Percentiles rank a stretch among this genome's conserved stretches.
Evolutionary conservation across 2,113 vertebrate species (phyloP).

Genomic region (Notothenia rossii): DNA sequence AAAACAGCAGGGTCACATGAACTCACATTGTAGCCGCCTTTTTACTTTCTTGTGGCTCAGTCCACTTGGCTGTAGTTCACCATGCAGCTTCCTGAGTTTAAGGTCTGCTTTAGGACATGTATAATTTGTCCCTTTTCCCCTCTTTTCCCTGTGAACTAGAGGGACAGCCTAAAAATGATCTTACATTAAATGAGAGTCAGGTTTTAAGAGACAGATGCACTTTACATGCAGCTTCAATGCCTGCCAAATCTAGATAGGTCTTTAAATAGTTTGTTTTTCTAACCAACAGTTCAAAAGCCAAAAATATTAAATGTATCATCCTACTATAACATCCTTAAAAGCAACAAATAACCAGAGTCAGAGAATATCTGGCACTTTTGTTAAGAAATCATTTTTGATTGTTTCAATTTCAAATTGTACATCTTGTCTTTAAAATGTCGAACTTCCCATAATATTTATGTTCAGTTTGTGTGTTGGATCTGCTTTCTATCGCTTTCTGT

Average conservation of each 20-base stretch:
- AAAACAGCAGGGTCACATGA: conserved; percentile 10
- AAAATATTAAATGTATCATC: not conserved
- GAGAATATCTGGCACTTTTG: not conserved
- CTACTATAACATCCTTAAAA: not conserved
- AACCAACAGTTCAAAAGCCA: not conserved
- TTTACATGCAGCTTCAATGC: not conserved
- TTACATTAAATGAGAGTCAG: not conserved
- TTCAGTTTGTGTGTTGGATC: too few relatives aligned
- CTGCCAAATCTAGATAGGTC: too few relatives aligned
- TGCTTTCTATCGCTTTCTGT: too few relatives aligned
- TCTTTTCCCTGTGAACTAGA: conserved; percentile 9
- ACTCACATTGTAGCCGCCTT: not conserved
- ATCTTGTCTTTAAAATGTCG: too few relatives aligned
- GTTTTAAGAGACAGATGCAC: not conserved
- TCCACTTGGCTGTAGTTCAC: conserved; percentile 6
- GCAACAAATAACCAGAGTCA: not conserved
- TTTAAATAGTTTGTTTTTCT: too few relatives aligned
- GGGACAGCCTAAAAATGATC: not conserved
- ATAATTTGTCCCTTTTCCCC: conserved; percentile 20
- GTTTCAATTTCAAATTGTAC: too few relatives aligned
- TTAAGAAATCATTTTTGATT: too few relatives aligned
- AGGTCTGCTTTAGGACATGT: conserved; percentile 11
- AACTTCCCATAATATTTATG: too few relatives aligned
- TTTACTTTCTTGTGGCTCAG: not conserved
- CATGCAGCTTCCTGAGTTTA: not conserved